phyloP scores from a whole-genome alignment of 30 jellyfish, hydroid and myxozoan genomes.

The Nemopilema nomurai region DNA sequence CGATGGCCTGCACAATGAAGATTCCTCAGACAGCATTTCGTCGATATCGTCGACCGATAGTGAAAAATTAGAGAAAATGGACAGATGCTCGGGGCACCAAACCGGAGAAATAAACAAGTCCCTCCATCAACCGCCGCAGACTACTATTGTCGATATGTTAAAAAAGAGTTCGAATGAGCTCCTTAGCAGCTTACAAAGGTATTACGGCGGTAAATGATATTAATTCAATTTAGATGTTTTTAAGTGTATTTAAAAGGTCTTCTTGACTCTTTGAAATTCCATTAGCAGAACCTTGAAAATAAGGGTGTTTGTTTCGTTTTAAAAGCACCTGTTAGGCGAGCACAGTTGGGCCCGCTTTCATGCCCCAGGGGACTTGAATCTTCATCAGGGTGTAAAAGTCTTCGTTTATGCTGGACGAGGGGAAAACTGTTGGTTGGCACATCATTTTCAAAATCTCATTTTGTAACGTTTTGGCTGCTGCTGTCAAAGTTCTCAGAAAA shows the following conservation, averaged over 20 bases:
- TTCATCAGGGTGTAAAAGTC: no score
- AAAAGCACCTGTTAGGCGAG: no score
- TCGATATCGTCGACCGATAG: slow-evolving; percentile 28
- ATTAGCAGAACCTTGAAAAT: not conserved
- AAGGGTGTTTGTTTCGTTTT: slow-evolving; percentile 18
- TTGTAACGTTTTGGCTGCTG: no score
- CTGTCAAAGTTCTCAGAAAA: no score
- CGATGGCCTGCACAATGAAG: slow-evolving; percentile 17
- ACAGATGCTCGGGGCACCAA: slow-evolving; percentile 2
- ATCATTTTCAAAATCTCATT: no score
- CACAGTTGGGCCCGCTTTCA: no score
- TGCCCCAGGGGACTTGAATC: no score
- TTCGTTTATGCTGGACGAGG: no score
- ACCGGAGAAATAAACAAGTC: slow-evolving; percentile 19
- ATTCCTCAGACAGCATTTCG: slow-evolving; percentile 22
- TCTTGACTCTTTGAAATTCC: not conserved
- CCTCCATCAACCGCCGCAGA: slow-evolving; percentile 16
- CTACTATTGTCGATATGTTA: slow-evolving; percentile 31
- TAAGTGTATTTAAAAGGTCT: not conserved
- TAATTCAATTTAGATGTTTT: not conserved
- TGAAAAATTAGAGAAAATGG: slow-evolving; percentile 6
- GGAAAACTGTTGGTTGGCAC: no score
- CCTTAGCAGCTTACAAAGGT: slow-evolving; percentile 42
- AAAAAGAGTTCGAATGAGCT: slow-evolving; percentile 47
- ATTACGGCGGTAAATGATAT: slow-evolving; percentile 24